Base-by-base conservation (phyloP, 1,140 invertebrate species). In the Aphidius ervi region DNA sequence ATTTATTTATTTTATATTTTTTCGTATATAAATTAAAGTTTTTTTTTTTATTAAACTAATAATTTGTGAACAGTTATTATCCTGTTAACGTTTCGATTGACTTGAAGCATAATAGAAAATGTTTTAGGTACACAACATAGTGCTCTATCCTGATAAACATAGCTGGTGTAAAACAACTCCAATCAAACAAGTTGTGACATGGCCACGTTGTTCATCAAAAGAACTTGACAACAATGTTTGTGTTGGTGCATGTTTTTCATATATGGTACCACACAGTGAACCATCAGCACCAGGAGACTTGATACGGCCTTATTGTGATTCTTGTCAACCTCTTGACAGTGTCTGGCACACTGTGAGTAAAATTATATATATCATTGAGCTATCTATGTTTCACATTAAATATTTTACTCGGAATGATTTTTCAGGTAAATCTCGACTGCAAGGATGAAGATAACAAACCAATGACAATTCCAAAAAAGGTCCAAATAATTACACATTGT, bases 211-310 rank as follows among this genome's bases (percentile, higher is more conserved):
- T 65, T 81, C 82, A 39, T 81, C 85, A 0, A 77, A 84, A 63
- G 85, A 86, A 67, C 81, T 88, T 59, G 84, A 87, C 64, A 88
- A 88, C 72, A 85, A 86, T 65, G 85, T 88, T 4, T 88, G 86
- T 65, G 86, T 87, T 9, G 86, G 86, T 5, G 84, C 85, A 6
- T 87, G 86, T 70, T 88, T 87, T 72, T 87, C 85, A 49, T 88
- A 87, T 69, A 85, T 84, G 70, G 86, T 88, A 43, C 86, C 86
- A 2, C 82, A 83, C 63, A 87, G 85, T 40, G 79, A 85, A 56
- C 86, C 86, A 5, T 83, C 82, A 45, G 83, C 84, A 57, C 85
- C 85, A 4, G 86, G 86, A 43, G 86, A 87, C 71, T 78, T 87
- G 7, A 83, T 86, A 46, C 78, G 83, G 59, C 85, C 86, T 5